Evolutionary conservation across 2,113 vertebrate species (phyloP), one percentile per base, ranked within the genome.

Genomic region (Scolopax mira): DNA sequence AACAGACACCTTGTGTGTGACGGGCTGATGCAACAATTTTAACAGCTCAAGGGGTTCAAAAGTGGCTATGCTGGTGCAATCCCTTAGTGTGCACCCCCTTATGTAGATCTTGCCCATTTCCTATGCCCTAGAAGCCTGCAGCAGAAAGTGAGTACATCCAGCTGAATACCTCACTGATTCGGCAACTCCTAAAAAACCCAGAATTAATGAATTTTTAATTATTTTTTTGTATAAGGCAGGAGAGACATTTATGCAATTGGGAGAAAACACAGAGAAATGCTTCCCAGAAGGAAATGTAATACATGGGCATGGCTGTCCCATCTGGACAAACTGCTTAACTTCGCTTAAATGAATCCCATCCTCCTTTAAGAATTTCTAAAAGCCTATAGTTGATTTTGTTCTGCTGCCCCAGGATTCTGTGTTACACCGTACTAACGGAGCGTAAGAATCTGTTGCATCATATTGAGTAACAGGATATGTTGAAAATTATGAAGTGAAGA

Each of bases 391-490:
- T 91, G 31, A 9, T 61, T 85, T 82, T 79, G 15, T 52, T 70
- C 80, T 85, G 27, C 27, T 48, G 37, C 21, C 21, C 48, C 25
- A 31, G 37, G 31, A 49, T 21, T 52, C 42, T 17, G 37, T 79
- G 77, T 67, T 42, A 33, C 13, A 35, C 52, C 28, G 15, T 10
- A 8, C 71, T 24, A 15, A 54, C 0, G 0, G 33, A 30, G 27
- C 3, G 57, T 28, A 67, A 87, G 69, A 6, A 37, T 25, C 13
- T 3, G 25, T 95, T 95, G 79, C 90, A 31, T 64, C 72, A 33
- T 33, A 33, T n/a, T 90, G 83, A 92, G 88, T 58, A 96, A 96
- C 44, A 18, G 83, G 93, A 81, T 92, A 9, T 94, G 94, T 86
- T 81, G 92, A 96, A 95, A 97, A 79, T 5, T 0, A 31, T 62